Evolutionary conservation across 2,113 vertebrate genomes (phyloP).

Genomic region (Microtus montanus): DNA sequence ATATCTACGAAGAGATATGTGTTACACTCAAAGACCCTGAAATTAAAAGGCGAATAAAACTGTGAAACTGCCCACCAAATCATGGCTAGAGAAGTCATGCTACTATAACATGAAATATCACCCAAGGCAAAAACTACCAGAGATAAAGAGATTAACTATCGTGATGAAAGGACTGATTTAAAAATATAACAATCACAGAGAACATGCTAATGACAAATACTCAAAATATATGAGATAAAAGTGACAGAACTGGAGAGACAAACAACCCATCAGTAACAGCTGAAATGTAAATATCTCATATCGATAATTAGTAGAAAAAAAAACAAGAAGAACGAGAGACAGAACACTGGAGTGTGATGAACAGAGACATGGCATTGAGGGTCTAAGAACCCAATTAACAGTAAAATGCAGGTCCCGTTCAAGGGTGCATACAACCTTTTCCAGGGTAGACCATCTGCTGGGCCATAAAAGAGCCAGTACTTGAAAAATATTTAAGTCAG

Average conservation of each 20-base stretch:
- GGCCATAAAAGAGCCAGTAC: neutral
- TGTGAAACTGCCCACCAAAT: neutral
- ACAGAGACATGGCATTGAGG: neutral
- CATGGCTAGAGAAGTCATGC: neutral
- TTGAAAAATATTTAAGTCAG: slow-evolving; percentile 33
- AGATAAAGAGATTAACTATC: neutral
- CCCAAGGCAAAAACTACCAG: neutral
- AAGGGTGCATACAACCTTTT: neutral
- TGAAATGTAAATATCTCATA: neutral
- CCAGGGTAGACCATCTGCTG: neutral
- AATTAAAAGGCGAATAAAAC: neutral
- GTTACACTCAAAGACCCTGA: slow-evolving; percentile 27
- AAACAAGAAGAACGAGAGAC: neutral
- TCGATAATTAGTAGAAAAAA: neutral
- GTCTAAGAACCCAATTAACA: neutral
- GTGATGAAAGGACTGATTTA: neutral
- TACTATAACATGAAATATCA: neutral
- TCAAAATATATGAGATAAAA: neutral
- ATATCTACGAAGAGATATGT: neutral
- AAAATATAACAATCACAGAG: neutral
- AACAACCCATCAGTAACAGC: neutral
- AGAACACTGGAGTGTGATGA: slow-evolving; percentile 3
- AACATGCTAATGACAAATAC: neutral
- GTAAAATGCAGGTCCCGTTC: neutral
- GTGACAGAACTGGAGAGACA: neutral